phyloP scores from a whole-genome alignment of 1,140 invertebrate species.

The Orussus abietinus region DNA sequence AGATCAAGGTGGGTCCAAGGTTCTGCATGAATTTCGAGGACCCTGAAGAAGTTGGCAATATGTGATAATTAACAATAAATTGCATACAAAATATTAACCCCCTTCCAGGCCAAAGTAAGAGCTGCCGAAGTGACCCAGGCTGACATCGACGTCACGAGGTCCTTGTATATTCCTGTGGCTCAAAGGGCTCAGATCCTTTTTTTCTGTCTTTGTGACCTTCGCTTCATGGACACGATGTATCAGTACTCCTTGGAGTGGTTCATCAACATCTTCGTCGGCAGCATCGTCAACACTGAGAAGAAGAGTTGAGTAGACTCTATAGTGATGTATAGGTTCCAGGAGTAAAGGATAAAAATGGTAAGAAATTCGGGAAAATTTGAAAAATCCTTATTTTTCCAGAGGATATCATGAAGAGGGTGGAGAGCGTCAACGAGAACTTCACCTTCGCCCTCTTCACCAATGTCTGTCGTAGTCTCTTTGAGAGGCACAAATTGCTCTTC shows the following conservation, averaged over 20 bases:
- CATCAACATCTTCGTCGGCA: slow-evolving; percentile 65
- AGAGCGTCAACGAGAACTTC: slow-evolving; percentile 64
- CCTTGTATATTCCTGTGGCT: slow-evolving; percentile 68
- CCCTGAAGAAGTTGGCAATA: too few relatives aligned
- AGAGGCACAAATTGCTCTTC: slow-evolving; percentile 70
- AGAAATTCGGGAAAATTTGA: too few relatives aligned
- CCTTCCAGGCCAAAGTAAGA: slow-evolving; percentile 55
- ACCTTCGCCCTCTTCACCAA: slow-evolving; percentile 66
- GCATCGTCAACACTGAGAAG: slow-evolving; percentile 65
- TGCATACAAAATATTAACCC: neutral
- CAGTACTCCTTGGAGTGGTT: slow-evolving; percentile 76
- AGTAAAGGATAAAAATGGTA: too few relatives aligned
- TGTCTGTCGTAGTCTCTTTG: slow-evolving; percentile 70
- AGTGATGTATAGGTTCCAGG: too few relatives aligned
- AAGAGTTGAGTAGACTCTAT: slow-evolving; percentile 29
- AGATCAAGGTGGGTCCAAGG: slow-evolving; percentile 59
- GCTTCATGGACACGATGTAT: slow-evolving; percentile 74
- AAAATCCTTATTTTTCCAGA: slow-evolving; percentile 48
- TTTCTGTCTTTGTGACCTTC: slow-evolving; percentile 68
- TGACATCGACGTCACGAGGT: slow-evolving; percentile 66
- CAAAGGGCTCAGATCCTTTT: slow-evolving; percentile 69
- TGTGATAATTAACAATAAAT: neutral
- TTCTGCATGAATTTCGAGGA: too few relatives aligned
- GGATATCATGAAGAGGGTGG: slow-evolving; percentile 60
- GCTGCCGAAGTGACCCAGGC: slow-evolving; percentile 60